A percentile compares a stretch with the other conserved stretches of the same genome.
These are phyloP conservation scores for Labrus mixtus DNA, from an alignment of 2,113 vertebrate genomes.

Conservation along the genomic window DNA sequence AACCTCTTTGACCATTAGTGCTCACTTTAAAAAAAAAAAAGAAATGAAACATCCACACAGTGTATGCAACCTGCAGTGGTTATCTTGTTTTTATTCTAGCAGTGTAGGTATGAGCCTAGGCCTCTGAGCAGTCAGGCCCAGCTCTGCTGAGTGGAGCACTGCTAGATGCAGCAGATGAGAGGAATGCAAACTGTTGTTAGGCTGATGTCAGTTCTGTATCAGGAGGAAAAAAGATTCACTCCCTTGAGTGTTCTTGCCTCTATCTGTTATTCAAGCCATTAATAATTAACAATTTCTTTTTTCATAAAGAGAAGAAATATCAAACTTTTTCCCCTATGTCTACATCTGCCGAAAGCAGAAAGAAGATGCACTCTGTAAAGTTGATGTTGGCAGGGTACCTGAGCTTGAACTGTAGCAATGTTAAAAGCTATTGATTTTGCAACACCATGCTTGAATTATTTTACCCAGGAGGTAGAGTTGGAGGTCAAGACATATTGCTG, in stretches of 20 bases:
- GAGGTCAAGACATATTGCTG: slow-evolving; percentile 41
- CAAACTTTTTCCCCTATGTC: slow-evolving; percentile 24
- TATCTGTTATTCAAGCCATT: slow-evolving; percentile 63
- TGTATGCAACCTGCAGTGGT: not conserved
- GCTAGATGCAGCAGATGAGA: slow-evolving; percentile 33
- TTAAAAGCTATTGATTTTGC: slow-evolving; percentile 74
- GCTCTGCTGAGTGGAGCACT: slow-evolving; percentile 25
- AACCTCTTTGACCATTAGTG: not conserved
- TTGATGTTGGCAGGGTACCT: slow-evolving; percentile 19
- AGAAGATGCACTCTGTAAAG: slow-evolving; percentile 36
- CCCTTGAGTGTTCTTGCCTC: slow-evolving; percentile 40
- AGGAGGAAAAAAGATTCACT: slow-evolving; percentile 36
- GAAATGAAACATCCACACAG: not conserved
- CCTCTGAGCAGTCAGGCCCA: slow-evolving; percentile 13
- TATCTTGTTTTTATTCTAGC: not conserved
- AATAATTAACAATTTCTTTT: slow-evolving; percentile 67
- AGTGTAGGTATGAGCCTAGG: not conserved
- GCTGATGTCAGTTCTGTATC: slow-evolving; percentile 42
- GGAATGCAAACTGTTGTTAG: slow-evolving; percentile 48
- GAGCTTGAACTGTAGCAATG: slow-evolving; percentile 51
- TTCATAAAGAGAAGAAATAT: slow-evolving; percentile 34
- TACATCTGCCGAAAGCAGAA: slow-evolving; percentile 35
- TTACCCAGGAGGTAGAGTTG: slow-evolving; percentile 24
- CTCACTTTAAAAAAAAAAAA: too few relatives aligned
- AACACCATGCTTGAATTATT: slow-evolving; percentile 55